Percentiles rank a stretch among this genome's conserved stretches.
phyloP scores from a whole-genome alignment of 2,888 invertebrate species.

The Stomorhina lunata region DNA sequence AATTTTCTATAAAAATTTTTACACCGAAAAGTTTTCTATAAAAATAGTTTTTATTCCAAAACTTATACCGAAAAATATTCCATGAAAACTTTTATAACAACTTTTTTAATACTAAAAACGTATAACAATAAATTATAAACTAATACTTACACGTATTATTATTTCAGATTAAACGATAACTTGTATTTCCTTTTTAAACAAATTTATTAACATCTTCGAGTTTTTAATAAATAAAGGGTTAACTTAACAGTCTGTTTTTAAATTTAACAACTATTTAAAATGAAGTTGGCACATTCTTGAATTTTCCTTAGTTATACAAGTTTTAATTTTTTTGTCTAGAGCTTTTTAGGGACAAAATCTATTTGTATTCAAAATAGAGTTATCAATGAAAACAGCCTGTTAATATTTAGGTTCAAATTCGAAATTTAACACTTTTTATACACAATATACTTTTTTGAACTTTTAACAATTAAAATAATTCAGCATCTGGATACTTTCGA shows the following conservation, averaged over 20 bases:
- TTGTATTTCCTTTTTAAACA: background rate
- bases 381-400: background rate
- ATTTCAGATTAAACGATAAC: background rate
- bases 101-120: background rate
- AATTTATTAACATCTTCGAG: background rate
- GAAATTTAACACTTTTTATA: background rate
- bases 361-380: no score
- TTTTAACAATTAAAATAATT: constrained; percentile 27
- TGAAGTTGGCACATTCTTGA: no score
- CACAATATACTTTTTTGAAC: background rate
- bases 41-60: no score
- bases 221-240: background rate
- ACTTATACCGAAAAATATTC: background rate
- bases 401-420: background rate
- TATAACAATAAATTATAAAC: no score
- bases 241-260: background rate
- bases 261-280: no score
- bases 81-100: background rate
- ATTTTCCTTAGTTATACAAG: no score
- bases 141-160: background rate
- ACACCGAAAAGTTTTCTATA: no score
- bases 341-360: no score
- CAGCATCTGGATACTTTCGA: constrained; percentile 57
- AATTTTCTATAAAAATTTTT: no score
- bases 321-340: background rate